Evolutionary conservation across 2,888 invertebrate genomes (phyloP).

Genomic region (Acleris cristana): DNA sequence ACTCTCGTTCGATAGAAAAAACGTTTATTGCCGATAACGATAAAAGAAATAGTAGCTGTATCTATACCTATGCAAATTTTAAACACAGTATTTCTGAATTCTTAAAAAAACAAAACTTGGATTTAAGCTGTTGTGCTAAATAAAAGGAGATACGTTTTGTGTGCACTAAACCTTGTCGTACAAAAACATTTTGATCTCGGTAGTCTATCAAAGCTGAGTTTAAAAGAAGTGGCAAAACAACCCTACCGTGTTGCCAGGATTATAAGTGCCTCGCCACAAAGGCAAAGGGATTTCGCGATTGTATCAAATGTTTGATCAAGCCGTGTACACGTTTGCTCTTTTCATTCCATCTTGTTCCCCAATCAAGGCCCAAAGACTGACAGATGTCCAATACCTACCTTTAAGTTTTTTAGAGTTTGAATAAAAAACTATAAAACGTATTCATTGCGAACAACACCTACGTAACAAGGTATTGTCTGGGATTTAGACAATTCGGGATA

Average conservation of each 20-base stretch:
- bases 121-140: too few relatives aligned
- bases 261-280: constrained; percentile 31
- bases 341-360: constrained; percentile 48
- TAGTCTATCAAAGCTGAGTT: background rate
- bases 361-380: constrained; percentile 61
- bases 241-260: constrained; percentile 27
- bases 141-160: background rate
- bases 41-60: too few relatives aligned
- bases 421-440: constrained; percentile 69
- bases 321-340: constrained; percentile 58
- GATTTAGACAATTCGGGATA: constrained; percentile 68
- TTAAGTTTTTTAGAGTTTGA: constrained; percentile 59
- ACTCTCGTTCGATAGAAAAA: too few relatives aligned
- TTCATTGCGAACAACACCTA: constrained; percentile 77
- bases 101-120: too few relatives aligned
- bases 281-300: constrained; percentile 23
- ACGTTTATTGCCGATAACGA: too few relatives aligned
- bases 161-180: background rate
- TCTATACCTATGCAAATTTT: too few relatives aligned
- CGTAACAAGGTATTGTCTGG: constrained; percentile 70
- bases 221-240: constrained; percentile 7
- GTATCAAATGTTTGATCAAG: constrained; percentile 37
- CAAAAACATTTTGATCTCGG: constrained; percentile 18
- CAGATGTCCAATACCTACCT: constrained; percentile 68
- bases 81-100: too few relatives aligned